Percentiles rank a stretch among this genome's conserved stretches.
Evolutionary conservation across 2,797 vertebrate genomes (phyloP).

Genomic region (Spinibarbus caldwelli): DNA sequence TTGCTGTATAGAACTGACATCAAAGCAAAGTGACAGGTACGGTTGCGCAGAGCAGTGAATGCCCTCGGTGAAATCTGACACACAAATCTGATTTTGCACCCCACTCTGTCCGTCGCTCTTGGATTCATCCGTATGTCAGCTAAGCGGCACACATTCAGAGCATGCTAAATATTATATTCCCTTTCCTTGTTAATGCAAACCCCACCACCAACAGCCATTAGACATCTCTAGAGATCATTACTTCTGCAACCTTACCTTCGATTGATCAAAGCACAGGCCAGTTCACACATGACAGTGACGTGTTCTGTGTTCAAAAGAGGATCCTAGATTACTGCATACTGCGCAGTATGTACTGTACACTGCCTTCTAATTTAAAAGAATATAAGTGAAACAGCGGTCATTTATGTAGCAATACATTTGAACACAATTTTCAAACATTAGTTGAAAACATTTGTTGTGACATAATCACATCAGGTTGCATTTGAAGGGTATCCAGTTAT

Average conservation of each 20-base stretch:
- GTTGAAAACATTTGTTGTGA: not conserved
- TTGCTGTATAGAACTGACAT: slow-evolving; percentile 7
- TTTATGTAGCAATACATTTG: not conserved
- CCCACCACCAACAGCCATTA: not conserved
- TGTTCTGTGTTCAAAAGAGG: not conserved
- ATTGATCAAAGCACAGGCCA: not conserved
- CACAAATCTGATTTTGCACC: not conserved
- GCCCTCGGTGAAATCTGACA: slow-evolving; percentile 22
- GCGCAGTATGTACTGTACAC: no score
- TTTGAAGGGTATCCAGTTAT: not conserved
- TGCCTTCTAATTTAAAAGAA: no score
- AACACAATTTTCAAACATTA: no score
- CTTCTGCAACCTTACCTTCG: not conserved
- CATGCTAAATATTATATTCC: slow-evolving; percentile 22
- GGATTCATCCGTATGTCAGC: not conserved
- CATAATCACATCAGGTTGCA: not conserved
- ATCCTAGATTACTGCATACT: not conserved
- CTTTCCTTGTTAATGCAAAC: not conserved
- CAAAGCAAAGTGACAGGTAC: slow-evolving; percentile 26
- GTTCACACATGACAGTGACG: not conserved
- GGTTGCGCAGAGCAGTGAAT: not conserved
- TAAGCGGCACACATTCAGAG: not conserved
- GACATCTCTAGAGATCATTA: not conserved
- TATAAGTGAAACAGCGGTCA: not conserved
- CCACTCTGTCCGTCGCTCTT: not conserved